These are phyloP conservation scores for Pseudopipra pipra DNA, from an alignment of 2,113 vertebrate genomes.

Conservation along the genomic window DNA sequence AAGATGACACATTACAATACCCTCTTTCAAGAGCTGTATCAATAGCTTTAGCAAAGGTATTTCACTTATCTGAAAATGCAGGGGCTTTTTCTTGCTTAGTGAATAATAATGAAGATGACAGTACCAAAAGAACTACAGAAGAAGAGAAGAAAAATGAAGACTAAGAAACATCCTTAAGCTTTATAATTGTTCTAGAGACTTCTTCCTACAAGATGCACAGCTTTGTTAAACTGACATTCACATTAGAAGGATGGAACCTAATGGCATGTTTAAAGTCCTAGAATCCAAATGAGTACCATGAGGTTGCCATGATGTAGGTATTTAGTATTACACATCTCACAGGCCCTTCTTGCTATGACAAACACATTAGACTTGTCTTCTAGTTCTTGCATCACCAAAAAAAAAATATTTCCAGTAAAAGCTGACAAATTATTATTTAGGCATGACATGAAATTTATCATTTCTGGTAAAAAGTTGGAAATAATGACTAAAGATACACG, in stretches of 20 bases:
- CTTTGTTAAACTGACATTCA: not conserved
- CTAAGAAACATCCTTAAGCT: not conserved
- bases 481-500: not conserved
- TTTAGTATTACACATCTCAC: not conserved
- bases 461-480: not conserved
- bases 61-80: not conserved
- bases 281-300: not conserved
- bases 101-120: not conserved
- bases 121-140: not conserved
- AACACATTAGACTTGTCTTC: not conserved
- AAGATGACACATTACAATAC: not conserved
- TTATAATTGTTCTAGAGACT: not conserved
- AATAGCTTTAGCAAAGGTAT: not conserved
- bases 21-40: not conserved
- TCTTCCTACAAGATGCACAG: not conserved
- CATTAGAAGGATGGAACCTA: not conserved
- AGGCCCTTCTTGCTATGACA: not conserved
- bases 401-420: not conserved
- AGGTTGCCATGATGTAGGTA: fast-evolving
- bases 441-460: not conserved
- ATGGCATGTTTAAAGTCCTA: not conserved
- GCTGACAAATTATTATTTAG: not conserved
- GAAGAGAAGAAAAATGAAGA: not conserved
- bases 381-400: not conserved
- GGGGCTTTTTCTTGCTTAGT: not conserved